A percentile compares a stretch with the other conserved stretches of the same genome.
Conservation (phyloP, 2,113 vertebrate genomes). For the Mugil cephalus region DNA sequence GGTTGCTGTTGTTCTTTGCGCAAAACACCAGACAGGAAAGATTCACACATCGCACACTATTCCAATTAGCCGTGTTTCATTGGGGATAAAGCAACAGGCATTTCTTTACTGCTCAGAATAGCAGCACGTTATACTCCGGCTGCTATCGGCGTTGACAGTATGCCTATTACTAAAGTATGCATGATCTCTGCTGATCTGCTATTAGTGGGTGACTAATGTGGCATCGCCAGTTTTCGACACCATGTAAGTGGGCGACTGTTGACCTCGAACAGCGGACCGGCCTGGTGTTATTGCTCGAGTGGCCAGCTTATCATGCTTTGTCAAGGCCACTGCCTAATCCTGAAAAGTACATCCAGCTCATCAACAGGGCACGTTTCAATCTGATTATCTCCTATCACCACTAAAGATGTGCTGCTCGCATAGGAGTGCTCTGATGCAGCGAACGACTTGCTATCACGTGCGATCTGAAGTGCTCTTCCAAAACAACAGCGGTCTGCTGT, state of each 20-base stretch:
- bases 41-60: conserved; percentile 8
- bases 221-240: conserved; percentile 24
- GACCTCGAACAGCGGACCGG: conserved; percentile 31
- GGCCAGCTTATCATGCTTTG: conserved; percentile 60
- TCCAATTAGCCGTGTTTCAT: conserved; percentile 28
- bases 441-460: background rate
- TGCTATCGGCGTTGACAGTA: conserved; percentile 33
- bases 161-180: conserved; percentile 53
- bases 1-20: conserved; percentile 11
- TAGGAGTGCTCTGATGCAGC: conserved; percentile 12
- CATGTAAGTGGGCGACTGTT: conserved; percentile 23
- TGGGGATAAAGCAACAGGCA: background rate
- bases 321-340: conserved; percentile 63
- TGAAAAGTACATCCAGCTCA: conserved; percentile 67
- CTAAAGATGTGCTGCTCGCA: conserved; percentile 19
- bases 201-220: conserved; percentile 60
- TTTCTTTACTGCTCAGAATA: conserved; percentile 23
- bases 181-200: conserved; percentile 61
- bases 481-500: background rate
- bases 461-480: conserved; percentile 16
- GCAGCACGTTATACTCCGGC: conserved; percentile 14
- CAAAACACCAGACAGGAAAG: conserved; percentile 9
- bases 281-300: conserved; percentile 44
- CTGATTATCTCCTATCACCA: conserved; percentile 57
- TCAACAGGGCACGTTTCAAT: conserved; percentile 59